These are phyloP conservation scores for Amiota minor DNA, from an alignment of 2,888 invertebrate species.

Conservation along the genomic window DNA sequence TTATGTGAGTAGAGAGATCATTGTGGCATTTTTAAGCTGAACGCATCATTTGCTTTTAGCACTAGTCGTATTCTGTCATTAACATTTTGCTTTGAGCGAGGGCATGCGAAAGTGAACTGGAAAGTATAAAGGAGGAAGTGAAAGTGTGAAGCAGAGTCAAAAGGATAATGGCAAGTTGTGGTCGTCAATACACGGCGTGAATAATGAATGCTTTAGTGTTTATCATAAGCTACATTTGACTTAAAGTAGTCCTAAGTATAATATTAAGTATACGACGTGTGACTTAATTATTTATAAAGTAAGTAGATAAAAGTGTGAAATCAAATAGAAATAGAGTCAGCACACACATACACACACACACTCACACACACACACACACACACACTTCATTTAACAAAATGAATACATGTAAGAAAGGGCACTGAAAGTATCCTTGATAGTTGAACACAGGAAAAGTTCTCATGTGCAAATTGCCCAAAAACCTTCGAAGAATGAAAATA, in stretches of 20 bases:
- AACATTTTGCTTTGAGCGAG: conserved; percentile 58
- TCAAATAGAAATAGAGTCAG: too few species aligned
- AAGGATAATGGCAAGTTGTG: conserved; percentile 37
- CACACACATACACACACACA: too few species aligned
- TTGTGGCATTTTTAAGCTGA: conserved; percentile 39
- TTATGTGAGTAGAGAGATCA: too few species aligned
- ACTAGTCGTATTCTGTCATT: conserved; percentile 64
- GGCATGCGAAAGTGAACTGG: not conserved
- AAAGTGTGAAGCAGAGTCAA: too few species aligned
- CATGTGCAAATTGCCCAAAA: not conserved
- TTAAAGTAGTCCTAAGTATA: not conserved
- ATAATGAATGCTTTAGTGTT: not conserved
- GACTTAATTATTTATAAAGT: not conserved
- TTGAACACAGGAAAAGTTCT: not conserved
- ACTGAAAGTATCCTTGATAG: not conserved
- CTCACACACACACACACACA: too few species aligned
- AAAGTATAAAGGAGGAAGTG: too few species aligned
- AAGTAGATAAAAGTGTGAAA: not conserved
- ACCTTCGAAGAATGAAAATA: not conserved
- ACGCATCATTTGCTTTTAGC: conserved; percentile 53
- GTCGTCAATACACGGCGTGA: conserved; percentile 19
- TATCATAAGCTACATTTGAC: too few species aligned
- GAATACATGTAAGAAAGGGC: too few species aligned
- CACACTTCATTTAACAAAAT: too few species aligned
- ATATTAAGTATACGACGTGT: conserved; percentile 8